Evolutionary conservation across 2,113 vertebrate genomes (phyloP), one percentile per base, ranked within the genome.

Genomic region (Neogobius melanostomus): DNA sequence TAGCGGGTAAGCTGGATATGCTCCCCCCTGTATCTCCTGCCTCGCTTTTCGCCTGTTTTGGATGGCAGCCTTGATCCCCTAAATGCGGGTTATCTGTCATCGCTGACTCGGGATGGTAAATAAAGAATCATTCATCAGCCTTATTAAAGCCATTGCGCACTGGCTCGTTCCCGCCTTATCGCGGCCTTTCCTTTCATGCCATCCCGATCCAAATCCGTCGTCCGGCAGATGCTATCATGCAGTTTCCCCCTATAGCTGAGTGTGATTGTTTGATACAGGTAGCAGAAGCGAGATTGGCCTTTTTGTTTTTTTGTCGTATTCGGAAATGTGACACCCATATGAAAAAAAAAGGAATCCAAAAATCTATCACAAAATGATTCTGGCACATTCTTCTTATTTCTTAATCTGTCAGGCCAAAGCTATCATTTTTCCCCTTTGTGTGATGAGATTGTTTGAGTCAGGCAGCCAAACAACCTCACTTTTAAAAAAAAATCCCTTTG

Each of bases 21-120:
- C 80, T 82, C 86, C 85, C 79, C 66, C 62, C 17, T n/a, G n/a
- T n/a, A 36, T 2, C 28, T 2, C 28, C 21, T 2, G 1, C 21
- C 21, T 2, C 21, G 21, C 69, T 73, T 66, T 78, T 80, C 59
- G 64, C 69, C 72, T 76, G 69, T 81, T n/a, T 73, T 85, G 87
- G 80, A 87, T 82, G 71, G 80, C 76, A 60, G 76, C 84, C 86
- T 67, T 82, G 80, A 85, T 84, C 83, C 82, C 80, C 60, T 87
- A 85, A 87, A 88, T 76, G 75, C 68, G 79, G 86, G 88, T 86
- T 90, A 90, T 91, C 88, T 82, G 81, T 89, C 88, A 88, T 87
- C 87, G 79, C 72, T 77, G 86, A 85, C 86, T 83, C 80, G 68
- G 72, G 69, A 79, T 69, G 72, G 79, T 82, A 84, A 90, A 88